Base-by-base conservation (phyloP, 2,888 invertebrate genomes). In the Phyto melanocephala region DNA sequence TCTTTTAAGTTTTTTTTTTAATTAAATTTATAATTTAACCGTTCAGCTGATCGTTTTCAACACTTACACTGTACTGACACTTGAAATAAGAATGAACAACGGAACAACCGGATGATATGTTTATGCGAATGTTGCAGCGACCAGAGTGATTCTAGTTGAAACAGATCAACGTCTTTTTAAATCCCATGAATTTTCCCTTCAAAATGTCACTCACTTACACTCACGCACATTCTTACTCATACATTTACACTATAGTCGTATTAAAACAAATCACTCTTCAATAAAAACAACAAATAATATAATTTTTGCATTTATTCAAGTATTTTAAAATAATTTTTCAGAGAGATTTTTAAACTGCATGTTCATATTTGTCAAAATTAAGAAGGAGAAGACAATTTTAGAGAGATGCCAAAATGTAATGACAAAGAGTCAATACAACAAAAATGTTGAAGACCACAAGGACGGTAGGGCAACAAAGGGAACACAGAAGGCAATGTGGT, bases 121-220 rank as follows among this genome's bases (percentile, higher is more conserved):
- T 88, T 88, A 86, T 88, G 88, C 86, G 87, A 86, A 87, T 86
- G 87, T 88, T 88, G 87, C 89, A 89, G 88, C 89, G 87, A 90
- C 89, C 87, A 88, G 89, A 90, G 90, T 90, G 90, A 90, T 90
- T 89, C 88, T 75, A 76, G 85, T 84, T 86, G 84, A 75, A 79
- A 81, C 72, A 60, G 78, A 74, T 78, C 82, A 84, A 74, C 80
- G 86, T 85, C 87, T 87, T 87, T 80, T 86, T 87, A 87, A 87
- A 87, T 86, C 84, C 74, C 83, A 83, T 68, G 62, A 81, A 76
- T 76, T 28, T 40, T 67, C 78, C 82, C 82, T 82, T 82, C 75
- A 79, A 40, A 37, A 47, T 76, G 52, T 65, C 71, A 79, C 68
- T 80, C 71, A 78, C 77, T 79, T 68, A 52, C 65, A 79, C 80